Evolutionary conservation across 53 echinoderm and acorn worm genomes (phyloP).

Genomic region (Patiria pectinifera): DNA sequence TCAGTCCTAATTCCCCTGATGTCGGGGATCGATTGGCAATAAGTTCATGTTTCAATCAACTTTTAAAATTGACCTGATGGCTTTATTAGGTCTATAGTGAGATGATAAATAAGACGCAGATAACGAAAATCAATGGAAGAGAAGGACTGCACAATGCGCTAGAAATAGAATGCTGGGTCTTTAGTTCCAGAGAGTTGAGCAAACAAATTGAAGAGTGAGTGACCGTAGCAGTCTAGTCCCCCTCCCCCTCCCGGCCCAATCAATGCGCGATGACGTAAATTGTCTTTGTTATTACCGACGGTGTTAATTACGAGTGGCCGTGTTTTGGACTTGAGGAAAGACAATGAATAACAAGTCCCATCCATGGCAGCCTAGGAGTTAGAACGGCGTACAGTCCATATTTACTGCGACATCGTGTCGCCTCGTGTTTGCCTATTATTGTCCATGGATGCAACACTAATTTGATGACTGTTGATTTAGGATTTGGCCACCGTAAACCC

Average conservation of each 20-base stretch:
- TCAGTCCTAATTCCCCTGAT: no score
- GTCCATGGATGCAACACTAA: neutral
- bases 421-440: neutral
- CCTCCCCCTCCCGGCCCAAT: neutral
- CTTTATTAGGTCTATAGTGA: no score
- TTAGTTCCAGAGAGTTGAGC: no score
- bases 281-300: slow-evolving; percentile 11
- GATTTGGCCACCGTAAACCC: neutral
- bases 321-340: slow-evolving; percentile 5
- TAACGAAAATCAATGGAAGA: no score
- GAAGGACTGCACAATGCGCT: no score
- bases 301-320: slow-evolving; percentile 30
- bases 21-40: no score
- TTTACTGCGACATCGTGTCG: slow-evolving; percentile 21
- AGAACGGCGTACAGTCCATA: neutral
- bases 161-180: no score
- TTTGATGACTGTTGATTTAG: neutral
- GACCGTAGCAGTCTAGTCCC: neutral
- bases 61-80: no score
- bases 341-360: neutral
- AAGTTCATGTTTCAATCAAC: no score
- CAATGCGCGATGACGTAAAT: slow-evolving; percentile 40
- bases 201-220: neutral
- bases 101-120: no score
- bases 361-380: neutral